Evolutionary conservation across 53 echinoderm and acorn worm species (phyloP).

Genomic region (Astropecten irregularis): DNA sequence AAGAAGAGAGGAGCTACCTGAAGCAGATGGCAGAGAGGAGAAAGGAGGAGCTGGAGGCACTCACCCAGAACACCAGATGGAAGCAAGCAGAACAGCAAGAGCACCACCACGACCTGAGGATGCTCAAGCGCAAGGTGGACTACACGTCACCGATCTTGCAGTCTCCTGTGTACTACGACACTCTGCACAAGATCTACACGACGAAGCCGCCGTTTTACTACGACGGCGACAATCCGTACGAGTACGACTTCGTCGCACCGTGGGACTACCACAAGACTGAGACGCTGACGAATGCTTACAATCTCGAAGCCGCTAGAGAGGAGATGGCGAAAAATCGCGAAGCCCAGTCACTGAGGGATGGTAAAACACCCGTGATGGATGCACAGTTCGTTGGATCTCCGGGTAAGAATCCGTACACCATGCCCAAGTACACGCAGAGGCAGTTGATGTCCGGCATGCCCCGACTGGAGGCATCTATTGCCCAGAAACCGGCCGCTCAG

Average conservation of each 20-base stretch:
- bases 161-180: constrained; percentile 91
- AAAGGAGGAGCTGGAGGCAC: constrained; percentile 66
- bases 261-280: constrained; percentile 98
- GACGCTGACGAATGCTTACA: constrained; percentile 69
- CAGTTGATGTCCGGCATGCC: constrained; percentile 64
- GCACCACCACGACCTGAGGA: constrained; percentile 86
- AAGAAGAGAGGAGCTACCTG: constrained; percentile 71
- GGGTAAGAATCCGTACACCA: constrained; percentile 84
- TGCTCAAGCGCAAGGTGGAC: constrained; percentile 89
- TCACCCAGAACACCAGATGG: constrained; percentile 86
- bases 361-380: constrained; percentile 3
- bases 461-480: constrained; percentile 59
- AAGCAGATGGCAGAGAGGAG: constrained; percentile 78
- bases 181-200: constrained; percentile 93
- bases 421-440: constrained; percentile 74
- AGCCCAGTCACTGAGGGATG: constrained; percentile 29
- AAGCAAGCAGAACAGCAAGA: constrained; percentile 90
- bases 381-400: constrained; percentile 89
- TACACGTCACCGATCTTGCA: constrained; percentile 85
- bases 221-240: constrained; percentile 96
- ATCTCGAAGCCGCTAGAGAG: constrained; percentile 64
- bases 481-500: constrained; percentile 85
- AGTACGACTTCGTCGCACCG: constrained; percentile 88
- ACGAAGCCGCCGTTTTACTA: constrained; percentile 93
- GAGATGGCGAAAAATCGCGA: constrained; percentile 37